phyloP scores from a whole-genome alignment of 2,888 invertebrate genomes.

The Temnothorax rugatulus region DNA sequence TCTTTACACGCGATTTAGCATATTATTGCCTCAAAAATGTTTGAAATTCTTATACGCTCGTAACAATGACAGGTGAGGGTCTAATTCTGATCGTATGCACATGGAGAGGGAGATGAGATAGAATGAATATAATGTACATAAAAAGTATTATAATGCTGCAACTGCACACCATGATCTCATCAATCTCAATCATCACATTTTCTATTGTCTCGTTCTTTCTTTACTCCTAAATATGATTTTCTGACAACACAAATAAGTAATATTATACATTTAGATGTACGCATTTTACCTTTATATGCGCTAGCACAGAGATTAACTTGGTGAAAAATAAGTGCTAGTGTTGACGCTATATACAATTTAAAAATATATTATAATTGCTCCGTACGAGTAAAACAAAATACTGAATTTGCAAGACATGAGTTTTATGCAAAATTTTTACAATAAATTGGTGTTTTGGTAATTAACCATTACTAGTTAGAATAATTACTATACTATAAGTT shows the following conservation, averaged over 20 bases:
- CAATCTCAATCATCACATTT: slow-evolving; percentile 20
- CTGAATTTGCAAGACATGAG: background rate
- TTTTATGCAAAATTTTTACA: slow-evolving; percentile 13
- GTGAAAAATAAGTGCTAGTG: background rate
- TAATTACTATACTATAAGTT: background rate
- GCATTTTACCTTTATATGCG: background rate
- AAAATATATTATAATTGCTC: background rate
- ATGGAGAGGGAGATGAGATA: background rate
- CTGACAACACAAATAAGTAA: background rate
- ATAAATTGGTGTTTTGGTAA: slow-evolving; percentile 13
- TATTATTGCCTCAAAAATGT: slow-evolving; percentile 39
- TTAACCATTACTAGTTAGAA: slow-evolving; percentile 12
- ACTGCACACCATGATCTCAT: slow-evolving; percentile 29
- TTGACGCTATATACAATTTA: background rate
- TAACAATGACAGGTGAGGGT: slow-evolving; percentile 27
- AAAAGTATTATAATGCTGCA: slow-evolving; percentile 36
- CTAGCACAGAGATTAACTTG: background rate
- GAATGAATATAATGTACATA: slow-evolving; percentile 50
- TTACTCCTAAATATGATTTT: background rate
- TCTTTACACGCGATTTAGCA: slow-evolving; percentile 22
- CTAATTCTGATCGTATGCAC: slow-evolving; percentile 24
- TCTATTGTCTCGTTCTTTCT: background rate
- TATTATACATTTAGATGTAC: background rate
- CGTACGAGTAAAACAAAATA: slow-evolving; percentile 5
- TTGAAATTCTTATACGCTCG: slow-evolving; percentile 17